Evolutionary conservation across 2,113 vertebrate species (phyloP), one percentile per base, ranked within the genome.

Genomic region (Pterocles gutturalis): DNA sequence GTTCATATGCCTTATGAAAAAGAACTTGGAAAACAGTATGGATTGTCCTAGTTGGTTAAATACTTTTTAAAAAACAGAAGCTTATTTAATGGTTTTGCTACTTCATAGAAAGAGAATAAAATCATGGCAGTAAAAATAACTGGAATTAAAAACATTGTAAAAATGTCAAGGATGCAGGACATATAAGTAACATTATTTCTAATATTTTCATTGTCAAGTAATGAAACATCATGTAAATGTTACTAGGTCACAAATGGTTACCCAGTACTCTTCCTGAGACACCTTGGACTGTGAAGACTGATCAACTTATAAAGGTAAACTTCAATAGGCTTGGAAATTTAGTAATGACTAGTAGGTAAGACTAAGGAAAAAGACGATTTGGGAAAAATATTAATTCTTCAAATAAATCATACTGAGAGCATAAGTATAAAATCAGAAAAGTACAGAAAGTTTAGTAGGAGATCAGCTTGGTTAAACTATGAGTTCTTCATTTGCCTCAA

Each of bases 221-320:
- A 93, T 93, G 73, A 80, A 90, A 89, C 7, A 49, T 82, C 60
- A 70, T 80, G 43, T 57, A 90, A 95, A 93, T 62, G 19, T 83
- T 90, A 70, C 25, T 60, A 80, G 54, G 45, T 80, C 58, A 84
- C 17, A 77, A 73, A 77, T n/a, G 21, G 36, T 64, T 96, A 70
- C 25, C 18, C 31, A 77, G 15, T 77, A 43, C 7, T 58, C 17
- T 84, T 82, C 28, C 48, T 87, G 38, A 90, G 53, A 85, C 28
- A 60, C 53, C 34, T 76, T 69, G 20, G 38, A 80, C 29, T 33
- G 21, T 38, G 21, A 78, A 79, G 26, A 79, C 24, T 31, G 36
- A 69, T 87, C 24, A 71, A 13, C 29, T 78, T 33, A 48, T 48
- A 82, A 91, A 79, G 25, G 17, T 58, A 58, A 93, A 69, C 66